These are phyloP conservation scores for Euclidia mi DNA, from an alignment of 2,888 invertebrate genomes.

Conservation along the genomic window DNA sequence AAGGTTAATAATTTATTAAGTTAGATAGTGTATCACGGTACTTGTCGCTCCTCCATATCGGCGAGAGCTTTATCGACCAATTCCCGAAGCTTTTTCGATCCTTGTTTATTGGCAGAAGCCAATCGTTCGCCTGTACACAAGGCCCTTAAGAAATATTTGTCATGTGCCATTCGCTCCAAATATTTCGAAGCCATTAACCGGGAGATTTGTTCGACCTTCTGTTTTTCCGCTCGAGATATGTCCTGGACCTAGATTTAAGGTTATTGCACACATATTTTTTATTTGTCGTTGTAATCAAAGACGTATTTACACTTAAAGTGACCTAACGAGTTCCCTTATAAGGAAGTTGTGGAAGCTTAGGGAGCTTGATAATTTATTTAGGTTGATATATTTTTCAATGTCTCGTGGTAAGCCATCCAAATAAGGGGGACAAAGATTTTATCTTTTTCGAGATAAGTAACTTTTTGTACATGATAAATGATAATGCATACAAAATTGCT, in stretches of 20 bases:
- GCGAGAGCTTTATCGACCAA: conserved; percentile 77
- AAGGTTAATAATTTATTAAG: too few species aligned
- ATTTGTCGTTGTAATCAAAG: conserved; percentile 36
- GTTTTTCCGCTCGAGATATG: conserved; percentile 80
- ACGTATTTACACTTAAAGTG: conserved; percentile 41
- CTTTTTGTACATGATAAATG: neutral
- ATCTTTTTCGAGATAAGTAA: neutral
- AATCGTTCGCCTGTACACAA: conserved; percentile 82
- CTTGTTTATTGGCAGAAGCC: conserved; percentile 80
- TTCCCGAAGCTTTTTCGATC: conserved; percentile 75
- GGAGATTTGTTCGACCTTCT: conserved; percentile 76
- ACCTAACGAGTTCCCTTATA: conserved; percentile 23
- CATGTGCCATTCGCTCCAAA: conserved; percentile 86
- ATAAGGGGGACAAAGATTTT: neutral
- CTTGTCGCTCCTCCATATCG: conserved; percentile 82
- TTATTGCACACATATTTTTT: conserved; percentile 57
- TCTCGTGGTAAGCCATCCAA: conserved; percentile 5
- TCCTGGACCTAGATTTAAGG: conserved; percentile 75
- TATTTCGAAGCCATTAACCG: conserved; percentile 86
- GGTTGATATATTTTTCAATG: conserved; percentile 2
- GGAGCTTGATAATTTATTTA: conserved; percentile 1
- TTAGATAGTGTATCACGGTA: conserved; percentile 47
- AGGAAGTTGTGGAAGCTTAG: conserved; percentile 10
- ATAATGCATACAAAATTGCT: too few species aligned
- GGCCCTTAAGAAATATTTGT: conserved; percentile 83